Evolutionary conservation across 2,888 invertebrate genomes (phyloP), one percentile per base, ranked within the genome.

Genomic region (Calliopum simillimum): DNA sequence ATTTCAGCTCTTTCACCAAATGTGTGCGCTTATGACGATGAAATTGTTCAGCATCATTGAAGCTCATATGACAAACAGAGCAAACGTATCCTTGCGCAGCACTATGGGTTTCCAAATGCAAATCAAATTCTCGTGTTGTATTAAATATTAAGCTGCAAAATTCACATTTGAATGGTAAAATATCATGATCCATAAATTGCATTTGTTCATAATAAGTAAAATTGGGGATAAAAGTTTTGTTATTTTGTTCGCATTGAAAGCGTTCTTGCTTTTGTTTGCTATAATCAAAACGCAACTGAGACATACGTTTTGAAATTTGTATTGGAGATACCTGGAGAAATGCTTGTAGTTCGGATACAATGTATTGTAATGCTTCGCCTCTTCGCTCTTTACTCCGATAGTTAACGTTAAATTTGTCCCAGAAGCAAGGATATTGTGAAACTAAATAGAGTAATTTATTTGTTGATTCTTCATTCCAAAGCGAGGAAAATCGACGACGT

Each of bases 381-480:
- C 82, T 80, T 12, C 81, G 79, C 55, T 83, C 82, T 75, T 83
- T 83, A 70, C 82, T 83, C 43, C 82, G 82, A 70, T 83, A 83
- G 59, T 83, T 84, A 4, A 81, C 77, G 74, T 83, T 80, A 63
- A 76, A 81, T 53, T 83, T 83, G 68, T 82, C 81, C 72, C 83
- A 83, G 53, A 83, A 83, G 69, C 82, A 83, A 68, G 83, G 81
- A 75, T 79, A 80, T 4, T 78, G 76, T 67, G 82, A 79, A 14
- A 83, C 77, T 76, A 83, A 76, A 21, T 76, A 77, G 21, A 83
- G 73, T 56, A 83, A 70, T 68, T 80, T 82, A 61, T 79, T 79
- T 1, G 82, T 83, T 3, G 82, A 83, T 4, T 81, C 79, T 71
- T 83, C 83, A 68, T 82, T 83, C 82, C 82, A 83, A 69, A 83